Base-by-base conservation (phyloP, 2,888 invertebrate species). In the Laspeyria flexula region DNA sequence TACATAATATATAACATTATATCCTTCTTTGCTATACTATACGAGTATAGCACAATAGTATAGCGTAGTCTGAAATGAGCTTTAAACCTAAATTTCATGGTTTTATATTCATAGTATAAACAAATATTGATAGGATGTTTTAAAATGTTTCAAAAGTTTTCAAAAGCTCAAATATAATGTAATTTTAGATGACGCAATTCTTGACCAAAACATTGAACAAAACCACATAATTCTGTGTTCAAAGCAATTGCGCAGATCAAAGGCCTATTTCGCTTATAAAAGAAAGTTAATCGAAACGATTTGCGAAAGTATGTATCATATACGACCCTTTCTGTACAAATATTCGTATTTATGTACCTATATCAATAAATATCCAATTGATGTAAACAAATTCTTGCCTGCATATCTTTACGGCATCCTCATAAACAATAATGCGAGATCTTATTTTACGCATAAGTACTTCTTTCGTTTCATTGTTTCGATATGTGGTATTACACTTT, bases 271-370 rank as follows among this genome's bases (percentile, higher is more conserved):
- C 40, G 50, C 47, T 52, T 44, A 29, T 41, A 42, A 57, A 49
- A 47, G 53, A 53, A 58, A 60, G 56, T 64, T 60, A 51, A 67
- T 61, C 53, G 55, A 58, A 55, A 30, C 44, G 47, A 59, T 65
- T 55, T 65, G 43, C 49, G 46, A 12, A 47, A 16, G 46, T 45
- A 31, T 46, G 55, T 51, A 37, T 50, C 53, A 42, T 33, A 44
- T 6, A 21, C 11, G 13, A 37, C 34, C 34, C 31, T 21, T 62
- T 43, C 30, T 39, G 34, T 45, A 38, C 15, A 13, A 50, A 50
- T 42, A 42, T 42, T 46, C 15, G 29, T 50, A 54, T 47, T 30
- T 51, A 30, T 16, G 1, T 37, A 34, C 15, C 18, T 46, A 30
- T 46, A 34, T 44, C 12, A 41, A 45, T 56, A 56, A 46, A 54